Evolutionary conservation across 2,888 invertebrate species (phyloP).

Genomic region (Apotomis betuletana): DNA sequence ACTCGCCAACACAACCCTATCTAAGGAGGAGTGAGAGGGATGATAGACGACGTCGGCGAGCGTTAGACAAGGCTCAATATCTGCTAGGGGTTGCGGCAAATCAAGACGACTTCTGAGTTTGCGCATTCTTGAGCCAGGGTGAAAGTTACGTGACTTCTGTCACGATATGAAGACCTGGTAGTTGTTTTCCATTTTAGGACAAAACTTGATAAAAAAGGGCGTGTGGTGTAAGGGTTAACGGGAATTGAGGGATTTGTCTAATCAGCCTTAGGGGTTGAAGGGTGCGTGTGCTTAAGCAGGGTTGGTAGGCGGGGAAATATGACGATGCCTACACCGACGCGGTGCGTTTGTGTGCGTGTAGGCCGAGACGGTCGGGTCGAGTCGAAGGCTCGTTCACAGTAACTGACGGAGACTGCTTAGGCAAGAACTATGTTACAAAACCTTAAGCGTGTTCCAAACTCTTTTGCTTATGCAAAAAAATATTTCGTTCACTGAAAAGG

Average conservation of each 20-base stretch:
- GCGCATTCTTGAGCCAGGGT: slow-evolving; percentile 79
- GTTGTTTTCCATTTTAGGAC: slow-evolving; percentile 84
- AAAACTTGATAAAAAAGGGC: slow-evolving; percentile 83
- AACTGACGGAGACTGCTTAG: not conserved
- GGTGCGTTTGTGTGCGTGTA: slow-evolving; percentile 41
- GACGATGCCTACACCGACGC: not conserved
- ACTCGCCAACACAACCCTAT: slow-evolving; percentile 61
- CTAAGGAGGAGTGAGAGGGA: slow-evolving; percentile 68
- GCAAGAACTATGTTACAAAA: not conserved
- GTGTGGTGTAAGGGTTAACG: slow-evolving; percentile 53
- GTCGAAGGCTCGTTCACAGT: slow-evolving; percentile 9
- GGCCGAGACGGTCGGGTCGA: slow-evolving; percentile 12
- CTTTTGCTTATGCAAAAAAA: no score
- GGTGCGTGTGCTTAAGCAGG: slow-evolving; percentile 63
- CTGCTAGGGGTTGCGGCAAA: slow-evolving; percentile 57
- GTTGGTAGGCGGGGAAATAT: slow-evolving; percentile 24
- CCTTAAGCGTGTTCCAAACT: no score
- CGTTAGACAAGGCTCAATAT: slow-evolving; percentile 76
- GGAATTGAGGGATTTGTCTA: slow-evolving; percentile 53
- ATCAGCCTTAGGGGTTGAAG: slow-evolving; percentile 60
- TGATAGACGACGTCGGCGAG: slow-evolving; percentile 44
- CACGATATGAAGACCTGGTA: slow-evolving; percentile 72
- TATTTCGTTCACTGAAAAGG: no score
- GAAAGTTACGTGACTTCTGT: slow-evolving; percentile 64
- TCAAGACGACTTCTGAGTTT: slow-evolving; percentile 72